phyloP scores from a whole-genome alignment of 2,113 vertebrate species.

The Hydrochoerus hydrochaeris region DNA sequence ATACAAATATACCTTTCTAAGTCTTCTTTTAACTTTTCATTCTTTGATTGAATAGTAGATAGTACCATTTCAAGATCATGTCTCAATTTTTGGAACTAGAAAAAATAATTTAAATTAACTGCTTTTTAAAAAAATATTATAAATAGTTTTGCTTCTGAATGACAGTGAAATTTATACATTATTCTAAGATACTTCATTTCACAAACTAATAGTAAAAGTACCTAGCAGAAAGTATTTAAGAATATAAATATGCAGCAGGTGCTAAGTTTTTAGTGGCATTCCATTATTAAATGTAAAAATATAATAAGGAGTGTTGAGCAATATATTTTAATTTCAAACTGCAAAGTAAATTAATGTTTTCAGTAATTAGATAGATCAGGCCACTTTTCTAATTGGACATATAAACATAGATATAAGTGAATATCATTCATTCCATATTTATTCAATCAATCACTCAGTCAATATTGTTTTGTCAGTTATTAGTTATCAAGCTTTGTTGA shows the following conservation, averaged over 20 bases:
- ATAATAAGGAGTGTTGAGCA: background rate
- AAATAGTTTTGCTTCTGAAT: slow-evolving; percentile 8
- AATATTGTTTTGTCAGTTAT: background rate
- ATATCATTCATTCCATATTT: slow-evolving; percentile 22
- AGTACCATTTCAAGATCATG: slow-evolving; percentile 82
- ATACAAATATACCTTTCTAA: slow-evolving; percentile 84
- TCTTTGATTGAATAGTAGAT: slow-evolving; percentile 75
- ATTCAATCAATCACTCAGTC: slow-evolving; percentile 32
- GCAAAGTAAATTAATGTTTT: slow-evolving; percentile 50
- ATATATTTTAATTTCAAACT: slow-evolving; percentile 52
- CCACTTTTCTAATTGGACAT: slow-evolving; percentile 29
- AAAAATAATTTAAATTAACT: slow-evolving; percentile 72
- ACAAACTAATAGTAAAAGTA: slow-evolving; percentile 36
- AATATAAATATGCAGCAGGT: background rate
- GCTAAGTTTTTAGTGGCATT: slow-evolving; percentile 23
- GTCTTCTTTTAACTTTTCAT: slow-evolving; percentile 82
- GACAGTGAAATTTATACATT: slow-evolving; percentile 33
- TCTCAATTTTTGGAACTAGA: slow-evolving; percentile 84
- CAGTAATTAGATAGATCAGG: background rate
- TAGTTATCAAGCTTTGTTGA: background rate
- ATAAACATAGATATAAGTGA: slow-evolving; percentile 44
- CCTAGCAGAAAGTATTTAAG: slow-evolving; percentile 8
- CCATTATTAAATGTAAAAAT: slow-evolving; percentile 35
- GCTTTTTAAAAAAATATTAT: slow-evolving; percentile 9
- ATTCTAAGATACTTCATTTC: background rate